Evolutionary conservation across 2,113 vertebrate species (phyloP).

Genomic region (Acanthochromis polyacanthus): DNA sequence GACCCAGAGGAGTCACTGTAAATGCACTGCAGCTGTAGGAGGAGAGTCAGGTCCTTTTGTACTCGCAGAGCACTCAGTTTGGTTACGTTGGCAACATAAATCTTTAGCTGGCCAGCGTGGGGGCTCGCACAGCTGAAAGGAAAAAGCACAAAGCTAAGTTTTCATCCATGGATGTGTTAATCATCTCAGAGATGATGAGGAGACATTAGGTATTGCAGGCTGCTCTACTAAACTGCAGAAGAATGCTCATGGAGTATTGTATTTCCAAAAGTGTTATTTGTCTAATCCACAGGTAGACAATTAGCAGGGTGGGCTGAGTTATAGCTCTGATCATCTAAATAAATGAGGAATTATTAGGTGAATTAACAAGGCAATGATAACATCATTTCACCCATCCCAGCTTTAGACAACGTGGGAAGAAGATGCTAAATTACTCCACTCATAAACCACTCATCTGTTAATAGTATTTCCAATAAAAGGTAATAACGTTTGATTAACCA

Average conservation of each 20-base stretch:
- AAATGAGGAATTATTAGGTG: slow-evolving; percentile 77
- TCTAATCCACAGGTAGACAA: slow-evolving; percentile 64
- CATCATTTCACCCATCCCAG: slow-evolving; percentile 67
- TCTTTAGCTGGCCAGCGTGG: slow-evolving; percentile 10
- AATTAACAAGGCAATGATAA: slow-evolving; percentile 77
- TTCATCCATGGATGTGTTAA: slow-evolving; percentile 18
- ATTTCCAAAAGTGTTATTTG: slow-evolving; percentile 41
- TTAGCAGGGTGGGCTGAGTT: slow-evolving; percentile 55
- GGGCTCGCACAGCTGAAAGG: slow-evolving; percentile 6
- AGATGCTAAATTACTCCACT: slow-evolving; percentile 73
- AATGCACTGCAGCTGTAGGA: slow-evolving; percentile 4
- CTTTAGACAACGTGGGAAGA: slow-evolving; percentile 77
- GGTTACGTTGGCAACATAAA: slow-evolving; percentile 1
- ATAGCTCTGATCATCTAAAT: slow-evolving; percentile 73
- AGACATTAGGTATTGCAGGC: not conserved
- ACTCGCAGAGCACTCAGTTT: slow-evolving; percentile 13
- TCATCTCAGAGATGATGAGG: slow-evolving; percentile 13
- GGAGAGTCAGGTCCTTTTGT: slow-evolving; percentile 3
- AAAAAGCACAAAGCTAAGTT: too few species aligned
- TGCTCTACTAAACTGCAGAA: slow-evolving; percentile 13
- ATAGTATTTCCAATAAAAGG: slow-evolving; percentile 76
- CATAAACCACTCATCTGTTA: slow-evolving; percentile 64
- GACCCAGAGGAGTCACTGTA: not conserved
- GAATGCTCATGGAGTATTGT: slow-evolving; percentile 17
- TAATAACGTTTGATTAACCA: slow-evolving; percentile 77